Base-by-base conservation (phyloP, 1,140 invertebrate genomes). In the Ladona fulva region DNA sequence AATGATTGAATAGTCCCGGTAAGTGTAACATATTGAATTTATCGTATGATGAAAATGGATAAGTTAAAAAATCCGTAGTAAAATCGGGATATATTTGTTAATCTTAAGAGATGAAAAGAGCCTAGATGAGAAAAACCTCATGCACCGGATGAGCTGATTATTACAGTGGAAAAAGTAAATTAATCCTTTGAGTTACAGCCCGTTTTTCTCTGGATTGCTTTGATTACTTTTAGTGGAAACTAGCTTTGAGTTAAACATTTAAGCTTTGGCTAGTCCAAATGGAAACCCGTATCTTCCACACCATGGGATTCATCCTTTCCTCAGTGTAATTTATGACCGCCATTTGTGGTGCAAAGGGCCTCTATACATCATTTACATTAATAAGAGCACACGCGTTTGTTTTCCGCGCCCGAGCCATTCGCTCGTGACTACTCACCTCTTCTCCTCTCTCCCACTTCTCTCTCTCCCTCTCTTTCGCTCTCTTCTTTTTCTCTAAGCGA, bases 231-330 rank as follows among this genome's bases (percentile, higher is more conserved):
- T 66, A 66, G 52, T 66, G 52, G 52, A 22, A 6, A 19, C 52
- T 66, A 66, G 52, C 52, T 66, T 66, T 66, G 52, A 66, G 52
- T 66, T 66, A 66, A 66, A 66, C n/a, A 19, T 66, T 66, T 66
- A 66, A 66, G 52, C 52, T 66, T 66, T 66, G 52, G 52, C 52
- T 66, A 66, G 14, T 66, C 52, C 52, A 66, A 66, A 66, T 66
- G 52, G 12, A 66, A 66, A 66, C 52, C 52, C 3, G 1, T 22
- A 66, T 66, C 52, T 66, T 66, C 52, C 52, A 66, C 52, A n/a
- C n/a, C n/a, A n/a, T n/a, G n/a, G n/a, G n/a, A n/a, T 12, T 16
- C n/a, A 66, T 66, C n/a, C 52, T 66, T 66, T 66, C 52, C n/a
- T 66, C 14, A 66, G n/a, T 66, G 52, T 19, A 66, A 66, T 66